phyloP scores from a whole-genome alignment of 2,888 invertebrate genomes.

The Thera britannica region DNA sequence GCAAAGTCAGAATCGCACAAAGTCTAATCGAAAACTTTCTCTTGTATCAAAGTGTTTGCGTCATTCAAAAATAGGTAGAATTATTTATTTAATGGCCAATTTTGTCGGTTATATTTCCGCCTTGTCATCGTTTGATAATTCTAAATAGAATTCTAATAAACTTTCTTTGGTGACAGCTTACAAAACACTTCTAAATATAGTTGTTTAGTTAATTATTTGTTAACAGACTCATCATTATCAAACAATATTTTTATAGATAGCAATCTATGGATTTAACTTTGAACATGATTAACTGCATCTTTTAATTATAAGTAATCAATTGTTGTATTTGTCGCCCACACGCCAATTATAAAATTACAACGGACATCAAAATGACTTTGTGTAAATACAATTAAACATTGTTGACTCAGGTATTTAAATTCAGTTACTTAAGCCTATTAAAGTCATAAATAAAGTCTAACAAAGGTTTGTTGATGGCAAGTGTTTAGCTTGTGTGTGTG shows the following conservation, averaged over 20 bases:
- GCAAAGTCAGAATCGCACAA: conserved; percentile 40
- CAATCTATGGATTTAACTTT: conserved; percentile 2
- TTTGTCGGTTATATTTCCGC: conserved; percentile 25
- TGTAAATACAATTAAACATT: conserved; percentile 3
- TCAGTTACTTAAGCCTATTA: conserved; percentile 4
- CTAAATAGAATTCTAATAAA: conserved; percentile 16
- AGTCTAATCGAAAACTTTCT: conserved; percentile 41
- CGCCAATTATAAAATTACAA: conserved; percentile 20
- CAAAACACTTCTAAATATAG: conserved; percentile 3
- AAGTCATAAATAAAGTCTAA: conserved; percentile 1
- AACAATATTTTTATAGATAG: not conserved
- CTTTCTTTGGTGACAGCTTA: conserved; percentile 18
- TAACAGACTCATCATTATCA: not conserved
- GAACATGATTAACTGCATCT: conserved; percentile 12
- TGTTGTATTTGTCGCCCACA: conserved; percentile 36
- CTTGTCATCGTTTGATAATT: conserved; percentile 31
- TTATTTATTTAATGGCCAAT: conserved; percentile 28
- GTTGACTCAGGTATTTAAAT: not conserved
- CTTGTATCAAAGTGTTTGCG: conserved; percentile 36
- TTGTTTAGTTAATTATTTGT: conserved; percentile 1
- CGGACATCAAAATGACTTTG: conserved; percentile 3
- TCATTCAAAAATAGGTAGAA: conserved; percentile 36
- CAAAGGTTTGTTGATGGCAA: not conserved
- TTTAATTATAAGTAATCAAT: conserved; percentile 20
- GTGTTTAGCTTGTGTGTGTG: not conserved